A percentile compares a stretch with the other conserved stretches of the same genome.
Conservation (phyloP, 2,888 invertebrate species). For the Microplitis deprimator region DNA sequence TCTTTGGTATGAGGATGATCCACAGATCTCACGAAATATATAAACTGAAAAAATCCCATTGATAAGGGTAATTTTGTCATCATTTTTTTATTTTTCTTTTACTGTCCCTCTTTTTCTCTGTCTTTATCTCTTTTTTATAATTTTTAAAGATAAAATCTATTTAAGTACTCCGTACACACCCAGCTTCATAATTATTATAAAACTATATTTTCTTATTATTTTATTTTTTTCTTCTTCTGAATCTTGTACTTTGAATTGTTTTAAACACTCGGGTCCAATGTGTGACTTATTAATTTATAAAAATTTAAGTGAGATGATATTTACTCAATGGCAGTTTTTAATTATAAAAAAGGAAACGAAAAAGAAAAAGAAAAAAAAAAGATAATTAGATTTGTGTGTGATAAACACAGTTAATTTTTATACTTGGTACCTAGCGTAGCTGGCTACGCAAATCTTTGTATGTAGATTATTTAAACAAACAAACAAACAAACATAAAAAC, state of each 20-base stretch:
- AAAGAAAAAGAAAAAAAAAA: background rate
- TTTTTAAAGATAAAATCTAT: background rate
- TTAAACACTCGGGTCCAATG: background rate
- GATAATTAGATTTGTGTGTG: conserved; percentile 7
- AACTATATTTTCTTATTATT: background rate
- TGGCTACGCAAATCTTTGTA: conserved; percentile 54
- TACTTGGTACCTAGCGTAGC: conserved; percentile 55
- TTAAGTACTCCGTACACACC: background rate
- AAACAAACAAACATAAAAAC: conserved; percentile 18
- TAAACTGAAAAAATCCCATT: conserved; percentile 23
- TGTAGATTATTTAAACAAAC: conserved; percentile 31
- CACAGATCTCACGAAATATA: conserved; percentile 37
- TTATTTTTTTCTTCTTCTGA: background rate
- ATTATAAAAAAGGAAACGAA: background rate
- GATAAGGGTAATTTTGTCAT: background rate
- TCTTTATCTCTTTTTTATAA: background rate
- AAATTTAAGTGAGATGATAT: background rate
- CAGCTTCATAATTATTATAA: background rate
- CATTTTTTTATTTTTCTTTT: conserved; percentile 1
- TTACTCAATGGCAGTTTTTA: background rate
- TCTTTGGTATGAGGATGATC: conserved; percentile 38
- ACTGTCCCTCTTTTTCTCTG: conserved; percentile 3
- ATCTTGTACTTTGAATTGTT: background rate
- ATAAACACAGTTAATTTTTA: conserved; percentile 22
- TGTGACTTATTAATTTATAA: background rate